phyloP scores from a whole-genome alignment of 1,140 invertebrate species.

The Drosophila busckii region DNA sequence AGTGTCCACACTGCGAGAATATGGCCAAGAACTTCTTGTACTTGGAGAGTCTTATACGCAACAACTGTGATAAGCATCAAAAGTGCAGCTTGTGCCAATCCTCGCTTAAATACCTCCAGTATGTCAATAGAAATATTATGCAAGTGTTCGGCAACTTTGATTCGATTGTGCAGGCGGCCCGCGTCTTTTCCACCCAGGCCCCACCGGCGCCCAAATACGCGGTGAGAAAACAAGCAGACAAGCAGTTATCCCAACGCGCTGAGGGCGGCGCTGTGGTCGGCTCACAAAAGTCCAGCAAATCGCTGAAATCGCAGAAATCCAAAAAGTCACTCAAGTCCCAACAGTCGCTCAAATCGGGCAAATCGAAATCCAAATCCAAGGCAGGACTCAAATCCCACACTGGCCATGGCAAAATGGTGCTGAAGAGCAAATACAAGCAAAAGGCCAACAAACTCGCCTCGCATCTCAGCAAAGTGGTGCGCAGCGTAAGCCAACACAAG shows the following conservation, averaged over 20 bases:
- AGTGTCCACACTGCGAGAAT: constrained; percentile 67
- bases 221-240: constrained; percentile 22
- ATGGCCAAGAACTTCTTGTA: constrained; percentile 76
- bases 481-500: constrained; percentile 52
- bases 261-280: constrained; percentile 30
- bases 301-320: constrained; percentile 27
- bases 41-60: constrained; percentile 70
- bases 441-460: constrained; percentile 11
- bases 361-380: constrained; percentile 10
- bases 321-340: constrained; percentile 28
- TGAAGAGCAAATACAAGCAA: constrained; percentile 42
- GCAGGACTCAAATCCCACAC: constrained; percentile 3
- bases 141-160: constrained; percentile 66
- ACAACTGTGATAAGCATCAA: constrained; percentile 43
- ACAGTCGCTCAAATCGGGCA: constrained; percentile 26
- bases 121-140: constrained; percentile 66
- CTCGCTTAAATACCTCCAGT: constrained; percentile 64
- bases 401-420: constrained; percentile 40
- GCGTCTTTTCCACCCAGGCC: constrained; percentile 37
- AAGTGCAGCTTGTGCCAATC: constrained; percentile 61
- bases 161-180: constrained; percentile 53
- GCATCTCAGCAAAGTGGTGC: constrained; percentile 24
- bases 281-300: constrained; percentile 20
- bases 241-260: background rate
- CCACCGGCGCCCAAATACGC: constrained; percentile 50